Percentiles rank a stretch among this genome's conserved stretches.
phyloP scores from a whole-genome alignment of 2,797 vertebrate species.

The Morus bassanus region DNA sequence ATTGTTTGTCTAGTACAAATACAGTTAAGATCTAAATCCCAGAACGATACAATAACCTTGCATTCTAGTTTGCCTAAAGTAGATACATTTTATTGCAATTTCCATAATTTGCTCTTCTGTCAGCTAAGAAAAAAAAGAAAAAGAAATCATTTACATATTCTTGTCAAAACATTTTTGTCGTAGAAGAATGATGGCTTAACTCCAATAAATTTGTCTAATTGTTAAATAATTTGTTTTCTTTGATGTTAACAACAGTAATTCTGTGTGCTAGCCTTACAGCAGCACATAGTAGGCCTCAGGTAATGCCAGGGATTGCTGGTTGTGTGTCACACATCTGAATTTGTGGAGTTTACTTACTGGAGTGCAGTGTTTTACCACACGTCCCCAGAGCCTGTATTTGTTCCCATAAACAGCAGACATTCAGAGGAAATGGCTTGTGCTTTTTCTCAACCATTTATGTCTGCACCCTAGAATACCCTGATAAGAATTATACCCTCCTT shows the following conservation, averaged over 20 bases:
- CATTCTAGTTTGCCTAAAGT: not conserved
- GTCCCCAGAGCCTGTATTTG: not conserved
- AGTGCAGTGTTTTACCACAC: not conserved
- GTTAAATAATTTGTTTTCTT: not conserved
- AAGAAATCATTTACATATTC: not conserved
- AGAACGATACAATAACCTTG: not conserved
- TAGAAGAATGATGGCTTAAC: not conserved
- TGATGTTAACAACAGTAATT: not conserved
- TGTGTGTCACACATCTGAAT: not conserved
- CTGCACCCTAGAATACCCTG: not conserved
- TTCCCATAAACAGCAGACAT: not conserved
- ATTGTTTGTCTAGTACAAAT: not conserved
- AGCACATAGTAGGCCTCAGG: not conserved
- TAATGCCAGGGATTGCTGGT: not conserved
- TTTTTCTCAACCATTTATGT: not conserved
- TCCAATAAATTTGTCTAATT: not conserved
- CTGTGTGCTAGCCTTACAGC: not conserved
- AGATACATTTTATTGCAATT: not conserved
- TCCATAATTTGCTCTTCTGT: not conserved
- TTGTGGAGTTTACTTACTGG: not conserved
- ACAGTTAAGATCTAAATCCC: not conserved
- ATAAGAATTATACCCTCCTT: not conserved
- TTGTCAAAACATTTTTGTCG: not conserved
- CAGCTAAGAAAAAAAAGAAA: not conserved
- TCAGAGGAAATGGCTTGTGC: not conserved